A percentile compares a stretch with the other conserved stretches of the same genome.
These are phyloP conservation scores for Lichenostomus cassidix DNA, from an alignment of 2,113 vertebrate species.

Conservation along the genomic window DNA sequence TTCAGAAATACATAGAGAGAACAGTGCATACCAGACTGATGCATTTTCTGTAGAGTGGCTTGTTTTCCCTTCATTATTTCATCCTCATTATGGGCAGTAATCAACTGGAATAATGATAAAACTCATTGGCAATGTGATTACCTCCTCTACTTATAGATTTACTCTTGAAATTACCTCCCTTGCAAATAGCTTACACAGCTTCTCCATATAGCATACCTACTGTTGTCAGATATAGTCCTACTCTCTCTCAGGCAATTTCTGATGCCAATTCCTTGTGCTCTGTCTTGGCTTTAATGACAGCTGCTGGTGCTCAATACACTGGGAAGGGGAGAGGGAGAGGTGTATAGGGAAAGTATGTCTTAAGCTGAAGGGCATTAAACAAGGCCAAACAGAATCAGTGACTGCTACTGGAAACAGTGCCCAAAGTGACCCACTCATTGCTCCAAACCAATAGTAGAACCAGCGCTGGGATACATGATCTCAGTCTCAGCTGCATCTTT, in stretches of 20 bases:
- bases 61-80: not conserved
- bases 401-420: not conserved
- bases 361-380: not conserved
- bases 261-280: not conserved
- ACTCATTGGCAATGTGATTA: not conserved
- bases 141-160: not conserved
- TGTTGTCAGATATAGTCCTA: not conserved
- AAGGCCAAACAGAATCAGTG: not conserved
- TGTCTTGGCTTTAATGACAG: not conserved
- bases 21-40: not conserved
- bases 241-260: not conserved
- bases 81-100: not conserved
- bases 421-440: not conserved
- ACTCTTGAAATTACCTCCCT: not conserved
- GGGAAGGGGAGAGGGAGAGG: accelerated
- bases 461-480: not conserved
- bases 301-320: not conserved
- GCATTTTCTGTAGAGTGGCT: not conserved
- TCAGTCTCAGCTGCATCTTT: not conserved
- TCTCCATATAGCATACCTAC: not conserved
- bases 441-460: not conserved
- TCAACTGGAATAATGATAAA: not conserved
- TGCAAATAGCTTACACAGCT: not conserved
- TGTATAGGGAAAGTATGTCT: not conserved
- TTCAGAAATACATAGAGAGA: not conserved